Conservation (phyloP, 2,113 vertebrate genomes). For the Syngnathoides biaculeatus region DNA sequence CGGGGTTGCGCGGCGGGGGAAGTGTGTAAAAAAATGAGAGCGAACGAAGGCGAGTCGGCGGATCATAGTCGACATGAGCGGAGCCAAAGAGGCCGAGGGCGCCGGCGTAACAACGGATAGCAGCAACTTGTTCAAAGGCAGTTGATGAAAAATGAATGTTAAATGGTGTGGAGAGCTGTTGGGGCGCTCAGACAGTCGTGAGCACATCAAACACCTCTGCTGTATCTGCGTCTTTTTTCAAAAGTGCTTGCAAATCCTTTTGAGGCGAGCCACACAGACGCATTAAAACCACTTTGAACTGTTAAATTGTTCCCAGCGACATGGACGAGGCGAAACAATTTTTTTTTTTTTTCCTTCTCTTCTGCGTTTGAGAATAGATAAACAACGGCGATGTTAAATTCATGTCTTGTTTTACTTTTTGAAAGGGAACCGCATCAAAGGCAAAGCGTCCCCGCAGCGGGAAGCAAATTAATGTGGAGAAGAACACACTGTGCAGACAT, state of each 20-base stretch:
- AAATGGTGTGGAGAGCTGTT: conserved; percentile 27
- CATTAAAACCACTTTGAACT: conserved; percentile 57
- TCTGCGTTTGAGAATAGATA: conserved; percentile 46
- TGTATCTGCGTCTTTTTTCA: conserved; percentile 29
- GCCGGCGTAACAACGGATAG: conserved; percentile 2
- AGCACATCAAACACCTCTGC: conserved; percentile 8
- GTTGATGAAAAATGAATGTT: conserved; percentile 50
- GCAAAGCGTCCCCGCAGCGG: conserved; percentile 22
- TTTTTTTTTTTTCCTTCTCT: conserved; percentile 5
- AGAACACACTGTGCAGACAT: conserved; percentile 20
- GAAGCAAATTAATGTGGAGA: conserved; percentile 38
- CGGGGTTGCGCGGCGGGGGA: neutral
- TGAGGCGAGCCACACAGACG: conserved; percentile 33
- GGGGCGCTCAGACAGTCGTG: conserved; percentile 14
- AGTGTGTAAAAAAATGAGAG: conserved; percentile 2
- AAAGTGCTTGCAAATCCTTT: conserved; percentile 31
- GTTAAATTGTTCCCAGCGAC: conserved; percentile 50
- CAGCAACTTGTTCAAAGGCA: conserved; percentile 34
- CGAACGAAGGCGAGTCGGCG: neutral
- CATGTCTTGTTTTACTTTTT: conserved; percentile 53
- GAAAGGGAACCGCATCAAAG: conserved; percentile 62
- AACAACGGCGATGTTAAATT: conserved; percentile 45
- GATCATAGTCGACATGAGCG: conserved; percentile 25
- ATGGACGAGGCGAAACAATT: conserved; percentile 36
- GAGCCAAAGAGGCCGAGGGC: conserved; percentile 11